A percentile compares a stretch with the other conserved stretches of the same genome.
Conservation (phyloP, 2,797 vertebrate species). For the Acanthopagrus latus region DNA sequence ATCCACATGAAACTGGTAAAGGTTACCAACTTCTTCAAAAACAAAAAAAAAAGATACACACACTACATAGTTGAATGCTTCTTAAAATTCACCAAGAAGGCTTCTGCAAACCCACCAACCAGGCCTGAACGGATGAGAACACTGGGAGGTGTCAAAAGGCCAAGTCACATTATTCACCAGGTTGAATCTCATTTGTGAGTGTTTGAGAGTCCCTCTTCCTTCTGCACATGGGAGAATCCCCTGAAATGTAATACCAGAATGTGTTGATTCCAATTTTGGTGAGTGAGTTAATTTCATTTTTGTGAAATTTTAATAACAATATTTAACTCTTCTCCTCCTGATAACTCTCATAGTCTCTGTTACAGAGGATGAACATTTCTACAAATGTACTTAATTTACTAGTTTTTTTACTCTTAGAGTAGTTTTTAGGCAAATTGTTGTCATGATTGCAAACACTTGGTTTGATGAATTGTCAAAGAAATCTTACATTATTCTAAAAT, state of each 20-base stretch:
- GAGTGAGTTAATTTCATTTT: conserved; percentile 2
- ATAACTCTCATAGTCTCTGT: conserved; percentile 12
- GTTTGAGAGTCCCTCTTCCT: conserved; percentile 36
- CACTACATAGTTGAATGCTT: conserved; percentile 61
- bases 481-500: conserved; percentile 15
- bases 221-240: conserved; percentile 13
- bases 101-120: conserved; percentile 56
- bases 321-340: conserved; percentile 20
- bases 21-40: conserved; percentile 67
- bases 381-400: conserved; percentile 47
- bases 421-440: conserved; percentile 54
- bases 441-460: conserved; percentile 35
- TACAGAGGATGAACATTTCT: conserved; percentile 40
- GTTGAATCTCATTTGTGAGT: conserved; percentile 71
- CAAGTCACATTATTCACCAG: conserved; percentile 66
- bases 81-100: conserved; percentile 57
- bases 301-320: conserved; percentile 9
- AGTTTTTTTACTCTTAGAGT: conserved; percentile 63
- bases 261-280: conserved; percentile 11
- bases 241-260: conserved; percentile 12
- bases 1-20: conserved; percentile 71
- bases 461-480: conserved; percentile 35
- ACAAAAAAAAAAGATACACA: conserved; percentile 37
- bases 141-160: conserved; percentile 58
- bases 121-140: conserved; percentile 58